These are phyloP conservation scores for Calameuta filiformis DNA, from an alignment of 2,888 invertebrate species.

Conservation along the genomic window DNA sequence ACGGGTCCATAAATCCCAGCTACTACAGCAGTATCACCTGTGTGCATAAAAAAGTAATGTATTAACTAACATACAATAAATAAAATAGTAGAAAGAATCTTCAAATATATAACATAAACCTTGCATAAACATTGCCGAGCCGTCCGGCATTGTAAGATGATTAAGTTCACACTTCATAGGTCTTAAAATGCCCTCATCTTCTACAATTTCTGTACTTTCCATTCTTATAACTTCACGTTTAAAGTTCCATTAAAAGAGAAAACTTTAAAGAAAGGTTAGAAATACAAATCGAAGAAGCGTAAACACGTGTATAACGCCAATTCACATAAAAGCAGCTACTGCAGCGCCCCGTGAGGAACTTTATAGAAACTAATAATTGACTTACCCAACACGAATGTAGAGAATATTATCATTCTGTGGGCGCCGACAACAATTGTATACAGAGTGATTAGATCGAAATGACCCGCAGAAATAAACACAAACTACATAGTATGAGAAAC, in stretches of 20 bases:
- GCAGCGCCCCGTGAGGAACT: neutral
- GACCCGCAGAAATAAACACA: neutral
- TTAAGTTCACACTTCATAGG: slow-evolving; percentile 78
- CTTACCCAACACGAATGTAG: neutral
- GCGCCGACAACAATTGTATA: neutral
- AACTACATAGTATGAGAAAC: neutral
- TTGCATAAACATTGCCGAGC: slow-evolving; percentile 82
- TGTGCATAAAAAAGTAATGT: slow-evolving; percentile 41
- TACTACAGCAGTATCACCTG: slow-evolving; percentile 82
- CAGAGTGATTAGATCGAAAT: neutral
- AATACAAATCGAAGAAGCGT: neutral
- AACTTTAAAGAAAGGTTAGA: neutral
- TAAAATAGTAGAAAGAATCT: slow-evolving; percentile 10
- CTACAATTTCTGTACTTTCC: slow-evolving; percentile 28
- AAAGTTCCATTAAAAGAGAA: neutral
- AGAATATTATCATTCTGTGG: neutral
- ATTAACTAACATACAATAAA: neutral
- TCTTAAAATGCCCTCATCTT: slow-evolving; percentile 51
- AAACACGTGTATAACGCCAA: neutral
- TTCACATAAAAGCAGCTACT: neutral
- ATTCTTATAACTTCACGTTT: neutral
- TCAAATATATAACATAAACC: slow-evolving; percentile 66
- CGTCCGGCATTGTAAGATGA: slow-evolving; percentile 79
- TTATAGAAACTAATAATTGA: neutral
- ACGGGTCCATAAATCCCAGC: slow-evolving; percentile 86